A percentile compares a stretch with the other conserved stretches of the same genome.
phyloP scores from a whole-genome alignment of 2,888 invertebrate genomes.

The Andrena minutula region DNA sequence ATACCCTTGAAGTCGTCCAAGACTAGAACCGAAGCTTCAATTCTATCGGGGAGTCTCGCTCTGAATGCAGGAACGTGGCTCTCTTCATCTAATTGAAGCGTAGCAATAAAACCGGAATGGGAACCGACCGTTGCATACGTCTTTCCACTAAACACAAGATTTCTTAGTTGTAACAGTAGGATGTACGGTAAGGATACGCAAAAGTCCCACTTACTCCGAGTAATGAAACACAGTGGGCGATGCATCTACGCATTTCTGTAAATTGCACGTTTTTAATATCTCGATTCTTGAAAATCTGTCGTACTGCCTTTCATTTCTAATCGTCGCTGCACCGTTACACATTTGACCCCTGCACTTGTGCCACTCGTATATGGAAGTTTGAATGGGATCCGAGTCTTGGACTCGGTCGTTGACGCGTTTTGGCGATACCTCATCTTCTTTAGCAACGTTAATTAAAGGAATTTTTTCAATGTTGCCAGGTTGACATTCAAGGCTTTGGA shows the following conservation, averaged over 20 bases:
- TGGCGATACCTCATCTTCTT: neutral
- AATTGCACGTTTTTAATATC: slow-evolving; percentile 86
- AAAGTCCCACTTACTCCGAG: slow-evolving; percentile 83
- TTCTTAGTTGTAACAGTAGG: neutral
- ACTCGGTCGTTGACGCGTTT: neutral
- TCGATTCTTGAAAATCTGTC: slow-evolving; percentile 69
- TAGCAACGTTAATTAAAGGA: slow-evolving; percentile 1
- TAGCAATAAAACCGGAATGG: slow-evolving; percentile 90
- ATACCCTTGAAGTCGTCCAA: slow-evolving; percentile 86
- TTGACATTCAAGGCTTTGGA: neutral
- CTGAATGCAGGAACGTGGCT: slow-evolving; percentile 86
- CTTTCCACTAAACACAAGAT: slow-evolving; percentile 65
- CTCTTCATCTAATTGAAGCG: slow-evolving; percentile 86
- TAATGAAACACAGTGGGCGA: slow-evolving; percentile 88
- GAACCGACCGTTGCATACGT: slow-evolving; percentile 88
- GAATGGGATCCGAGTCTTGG: neutral
- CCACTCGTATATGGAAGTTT: slow-evolving; percentile 67
- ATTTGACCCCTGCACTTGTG: slow-evolving; percentile 76
- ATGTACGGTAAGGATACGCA: neutral
- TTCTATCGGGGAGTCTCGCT: slow-evolving; percentile 88
- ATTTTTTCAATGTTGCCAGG: neutral
- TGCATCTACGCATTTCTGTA: slow-evolving; percentile 94
- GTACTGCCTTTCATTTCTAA: slow-evolving; percentile 17
- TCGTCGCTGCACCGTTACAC: neutral
- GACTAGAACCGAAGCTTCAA: slow-evolving; percentile 89